Conservation (phyloP, 2,888 invertebrate species). For the Macrosoma leucophasiata region DNA sequence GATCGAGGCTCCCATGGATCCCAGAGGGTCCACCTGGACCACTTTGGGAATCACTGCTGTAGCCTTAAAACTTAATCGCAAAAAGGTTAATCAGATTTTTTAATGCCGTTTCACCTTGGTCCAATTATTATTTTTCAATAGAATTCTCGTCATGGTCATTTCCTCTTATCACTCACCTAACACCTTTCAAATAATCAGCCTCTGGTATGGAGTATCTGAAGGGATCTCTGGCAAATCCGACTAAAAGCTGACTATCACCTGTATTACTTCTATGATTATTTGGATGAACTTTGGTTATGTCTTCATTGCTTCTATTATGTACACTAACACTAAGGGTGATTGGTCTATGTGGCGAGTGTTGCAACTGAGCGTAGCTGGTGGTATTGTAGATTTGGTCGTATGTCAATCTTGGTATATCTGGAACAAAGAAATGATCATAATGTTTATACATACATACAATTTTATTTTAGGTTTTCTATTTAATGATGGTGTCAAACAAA, state of each 20-base stretch:
- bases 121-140: too few species aligned
- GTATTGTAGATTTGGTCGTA: constrained; percentile 57
- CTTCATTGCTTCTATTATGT: constrained; percentile 21
- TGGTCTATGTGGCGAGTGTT: constrained; percentile 36
- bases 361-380: constrained; percentile 53
- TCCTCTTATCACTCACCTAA: constrained; percentile 50
- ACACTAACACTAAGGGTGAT: constrained; percentile 33
- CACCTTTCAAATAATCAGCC: constrained; percentile 52
- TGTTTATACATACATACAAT: not conserved
- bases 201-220: constrained; percentile 59
- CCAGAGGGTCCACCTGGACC: too few species aligned
- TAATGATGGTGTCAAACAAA: too few species aligned
- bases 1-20: too few species aligned
- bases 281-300: constrained; percentile 36
- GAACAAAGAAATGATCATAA: constrained; percentile 30
- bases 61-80: too few species aligned
- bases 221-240: constrained; percentile 60
- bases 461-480: too few species aligned
- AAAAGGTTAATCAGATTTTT: too few species aligned
- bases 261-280: too few species aligned
- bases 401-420: constrained; percentile 49
- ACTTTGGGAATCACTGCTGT: too few species aligned
- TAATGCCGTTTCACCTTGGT: too few species aligned
- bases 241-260: constrained; percentile 40
- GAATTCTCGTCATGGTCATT: too few species aligned